phyloP scores from a whole-genome alignment of 1,140 invertebrate genomes.

The Trachelipus rathkii region DNA sequence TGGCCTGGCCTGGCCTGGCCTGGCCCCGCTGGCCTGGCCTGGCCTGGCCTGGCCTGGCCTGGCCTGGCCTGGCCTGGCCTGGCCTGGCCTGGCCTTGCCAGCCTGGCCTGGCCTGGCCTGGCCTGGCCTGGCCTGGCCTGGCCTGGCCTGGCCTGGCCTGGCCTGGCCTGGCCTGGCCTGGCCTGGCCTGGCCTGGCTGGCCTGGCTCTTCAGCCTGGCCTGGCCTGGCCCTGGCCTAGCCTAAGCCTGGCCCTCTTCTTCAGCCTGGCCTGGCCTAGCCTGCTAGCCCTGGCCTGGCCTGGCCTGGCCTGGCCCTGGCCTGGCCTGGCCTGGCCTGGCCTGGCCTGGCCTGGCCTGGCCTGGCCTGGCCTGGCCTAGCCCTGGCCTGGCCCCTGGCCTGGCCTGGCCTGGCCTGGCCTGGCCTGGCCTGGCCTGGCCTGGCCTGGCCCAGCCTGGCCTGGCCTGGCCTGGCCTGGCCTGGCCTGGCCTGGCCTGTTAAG shows the following conservation, averaged over 20 bases:
- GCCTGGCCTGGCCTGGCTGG: too few species aligned
- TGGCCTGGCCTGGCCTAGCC: too few species aligned
- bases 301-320: too few species aligned
- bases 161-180: conserved; percentile 30
- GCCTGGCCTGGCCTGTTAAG: too few species aligned
- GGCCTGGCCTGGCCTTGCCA: conserved; percentile 33
- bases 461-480: too few species aligned
- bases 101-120: conserved; percentile 41
- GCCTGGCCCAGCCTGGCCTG: too few species aligned
- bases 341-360: conserved; percentile 30
- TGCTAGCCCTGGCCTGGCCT: too few species aligned
- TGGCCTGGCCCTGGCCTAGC: too few species aligned
- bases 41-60: conserved; percentile 30
- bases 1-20: conserved; percentile 35
- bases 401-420: conserved; percentile 39
- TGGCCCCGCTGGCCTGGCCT: conserved; percentile 40
- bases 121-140: conserved; percentile 45
- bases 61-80: conserved; percentile 43
- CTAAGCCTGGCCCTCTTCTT: conserved; percentile 38
- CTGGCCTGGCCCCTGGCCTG: too few species aligned
- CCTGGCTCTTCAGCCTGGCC: too few species aligned
- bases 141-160: conserved; percentile 33
- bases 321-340: conserved; percentile 46
- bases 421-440: conserved; percentile 40
- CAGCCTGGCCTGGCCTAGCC: conserved; percentile 46